phyloP scores from a whole-genome alignment of 2,113 vertebrate genomes.

The Echinops telfairi region DNA sequence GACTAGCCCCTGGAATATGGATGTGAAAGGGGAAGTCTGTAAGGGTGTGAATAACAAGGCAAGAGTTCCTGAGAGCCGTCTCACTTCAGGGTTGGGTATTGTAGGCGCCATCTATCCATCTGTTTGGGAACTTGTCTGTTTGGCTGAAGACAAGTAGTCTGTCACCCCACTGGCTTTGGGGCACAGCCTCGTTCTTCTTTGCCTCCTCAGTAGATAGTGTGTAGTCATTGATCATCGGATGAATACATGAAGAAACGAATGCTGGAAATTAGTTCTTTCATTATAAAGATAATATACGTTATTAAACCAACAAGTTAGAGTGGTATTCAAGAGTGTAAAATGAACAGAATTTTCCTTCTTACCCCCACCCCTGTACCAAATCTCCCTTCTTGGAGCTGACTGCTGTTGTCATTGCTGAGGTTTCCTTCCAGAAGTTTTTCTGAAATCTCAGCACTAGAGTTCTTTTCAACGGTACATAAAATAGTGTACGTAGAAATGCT shows the following conservation, averaged over 20 bases:
- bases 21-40: too few relatives aligned
- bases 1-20: background rate
- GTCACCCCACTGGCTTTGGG: background rate
- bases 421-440: background rate
- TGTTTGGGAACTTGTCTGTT: background rate
- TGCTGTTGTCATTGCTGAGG: background rate
- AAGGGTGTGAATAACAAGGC: background rate
- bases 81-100: background rate
- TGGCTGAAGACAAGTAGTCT: background rate
- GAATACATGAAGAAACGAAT: background rate
- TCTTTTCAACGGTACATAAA: background rate
- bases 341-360: constrained; percentile 17
- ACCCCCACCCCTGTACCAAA: background rate
- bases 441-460: background rate
- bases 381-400: background rate
- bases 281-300: constrained; percentile 43
- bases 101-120: background rate
- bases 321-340: background rate
- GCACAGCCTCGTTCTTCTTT: background rate
- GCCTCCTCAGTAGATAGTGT: too few relatives aligned
- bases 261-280: constrained; percentile 29
- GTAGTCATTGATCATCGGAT: background rate
- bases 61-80: background rate
- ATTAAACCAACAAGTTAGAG: background rate
- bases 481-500: background rate